phyloP scores from a whole-genome alignment of 2,888 invertebrate species.

The Plusia festucae region DNA sequence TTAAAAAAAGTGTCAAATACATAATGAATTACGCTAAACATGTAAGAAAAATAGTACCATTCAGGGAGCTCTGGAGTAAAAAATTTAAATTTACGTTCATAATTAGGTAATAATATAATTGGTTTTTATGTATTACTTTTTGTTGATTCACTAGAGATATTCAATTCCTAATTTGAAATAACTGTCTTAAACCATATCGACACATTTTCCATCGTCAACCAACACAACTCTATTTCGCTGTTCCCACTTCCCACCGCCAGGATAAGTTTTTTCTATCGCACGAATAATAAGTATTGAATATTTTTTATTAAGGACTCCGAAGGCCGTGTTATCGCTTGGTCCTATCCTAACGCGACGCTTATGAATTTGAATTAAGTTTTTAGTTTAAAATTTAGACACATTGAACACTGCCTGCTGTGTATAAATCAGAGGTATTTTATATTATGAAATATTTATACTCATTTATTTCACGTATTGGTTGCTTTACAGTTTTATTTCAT shows the following conservation, averaged over 20 bases:
- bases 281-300: constrained; percentile 74
- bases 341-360: constrained; percentile 63
- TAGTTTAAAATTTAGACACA: constrained; percentile 35
- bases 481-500: background rate
- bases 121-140: too few relatives aligned
- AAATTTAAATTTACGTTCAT: too few relatives aligned
- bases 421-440: constrained; percentile 14
- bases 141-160: too few relatives aligned
- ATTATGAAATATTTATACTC: background rate
- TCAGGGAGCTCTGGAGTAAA: background rate
- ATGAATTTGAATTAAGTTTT: constrained; percentile 59
- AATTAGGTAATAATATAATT: too few relatives aligned
- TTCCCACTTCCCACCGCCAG: constrained; percentile 70
- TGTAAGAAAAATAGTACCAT: background rate
- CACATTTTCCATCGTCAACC: constrained; percentile 10
- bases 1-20: too few relatives aligned
- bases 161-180: background rate
- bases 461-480: background rate
- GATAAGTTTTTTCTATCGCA: constrained; percentile 69
- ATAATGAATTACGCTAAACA: background rate
- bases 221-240: constrained; percentile 59
- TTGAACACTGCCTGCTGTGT: constrained; percentile 11
- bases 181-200: constrained; percentile 19
- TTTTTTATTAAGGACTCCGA: constrained; percentile 67
- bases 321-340: constrained; percentile 69